Evolutionary conservation across 2,113 vertebrate species (phyloP).

Genomic region (Trogon surrucura): DNA sequence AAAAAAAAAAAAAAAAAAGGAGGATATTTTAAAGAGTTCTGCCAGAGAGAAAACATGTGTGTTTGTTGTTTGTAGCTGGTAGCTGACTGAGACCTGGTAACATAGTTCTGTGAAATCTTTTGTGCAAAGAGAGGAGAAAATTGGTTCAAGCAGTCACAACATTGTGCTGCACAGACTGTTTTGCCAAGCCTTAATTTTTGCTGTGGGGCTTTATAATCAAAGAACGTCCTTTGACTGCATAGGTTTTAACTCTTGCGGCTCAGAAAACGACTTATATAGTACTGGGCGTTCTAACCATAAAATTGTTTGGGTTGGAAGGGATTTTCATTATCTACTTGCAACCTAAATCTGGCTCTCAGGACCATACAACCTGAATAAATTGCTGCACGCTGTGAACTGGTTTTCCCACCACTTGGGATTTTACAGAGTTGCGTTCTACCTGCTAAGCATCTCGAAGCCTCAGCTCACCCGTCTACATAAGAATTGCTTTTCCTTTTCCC

Average conservation of each 20-base stretch:
- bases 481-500: not conserved
- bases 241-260: not conserved
- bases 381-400: not conserved
- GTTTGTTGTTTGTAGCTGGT: not conserved
- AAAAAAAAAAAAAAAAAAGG: not conserved
- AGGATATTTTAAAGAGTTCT: not conserved
- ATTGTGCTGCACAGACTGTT: not conserved
- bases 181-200: not conserved
- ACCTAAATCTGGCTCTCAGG: not conserved
- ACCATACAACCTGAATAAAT: not conserved
- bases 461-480: fast-evolving
- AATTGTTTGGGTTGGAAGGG: too few species aligned
- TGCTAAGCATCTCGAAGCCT: not conserved
- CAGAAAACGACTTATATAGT: not conserved
- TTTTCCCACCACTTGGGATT: not conserved
- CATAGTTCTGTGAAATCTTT: not conserved
- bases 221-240: not conserved
- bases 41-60: not conserved
- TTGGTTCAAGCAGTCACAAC: not conserved
- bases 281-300: not conserved
- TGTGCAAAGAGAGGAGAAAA: not conserved
- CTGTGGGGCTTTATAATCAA: not conserved
- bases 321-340: too few species aligned
- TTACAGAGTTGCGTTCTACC: not conserved
- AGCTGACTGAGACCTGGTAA: not conserved